These are phyloP conservation scores for Periparus ater DNA, from an alignment of 2,797 vertebrate genomes.

Conservation along the genomic window DNA sequence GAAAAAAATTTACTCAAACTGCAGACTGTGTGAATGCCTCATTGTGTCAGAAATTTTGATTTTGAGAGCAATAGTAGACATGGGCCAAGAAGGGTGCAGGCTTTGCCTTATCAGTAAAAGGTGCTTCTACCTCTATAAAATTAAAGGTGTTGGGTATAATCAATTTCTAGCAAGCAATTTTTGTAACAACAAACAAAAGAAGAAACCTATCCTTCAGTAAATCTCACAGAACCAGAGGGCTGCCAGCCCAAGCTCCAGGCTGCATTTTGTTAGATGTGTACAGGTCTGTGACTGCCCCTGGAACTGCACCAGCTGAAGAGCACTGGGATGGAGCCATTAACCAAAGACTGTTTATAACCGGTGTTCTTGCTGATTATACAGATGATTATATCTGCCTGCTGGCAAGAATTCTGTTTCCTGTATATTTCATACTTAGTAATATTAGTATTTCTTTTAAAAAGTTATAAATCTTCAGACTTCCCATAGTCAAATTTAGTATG, in stretches of 20 bases:
- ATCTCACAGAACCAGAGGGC: not conserved
- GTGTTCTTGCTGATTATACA: not conserved
- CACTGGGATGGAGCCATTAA: not conserved
- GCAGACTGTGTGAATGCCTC: rapidly evolving
- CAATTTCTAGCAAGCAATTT: not conserved
- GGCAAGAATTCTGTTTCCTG: not conserved
- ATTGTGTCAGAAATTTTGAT: not conserved
- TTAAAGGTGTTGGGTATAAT: not conserved
- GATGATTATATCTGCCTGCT: not conserved
- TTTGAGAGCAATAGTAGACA: not conserved
- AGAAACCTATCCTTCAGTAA: not conserved
- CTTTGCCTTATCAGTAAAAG: not conserved
- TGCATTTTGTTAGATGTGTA: not conserved
- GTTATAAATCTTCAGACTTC: not conserved
- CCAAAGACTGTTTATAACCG: not conserved
- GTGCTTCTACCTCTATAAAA: not conserved
- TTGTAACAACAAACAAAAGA: not conserved
- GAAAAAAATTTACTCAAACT: not conserved
- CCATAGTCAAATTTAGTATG: not conserved
- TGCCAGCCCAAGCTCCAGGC: not conserved
- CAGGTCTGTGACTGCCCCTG: not conserved
- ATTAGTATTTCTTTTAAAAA: not conserved
- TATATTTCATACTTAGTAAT: not conserved
- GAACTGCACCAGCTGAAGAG: not conserved
- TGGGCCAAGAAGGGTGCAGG: not conserved